phyloP scores from a whole-genome alignment of 2,113 vertebrate genomes.

The Hucho hucho region DNA sequence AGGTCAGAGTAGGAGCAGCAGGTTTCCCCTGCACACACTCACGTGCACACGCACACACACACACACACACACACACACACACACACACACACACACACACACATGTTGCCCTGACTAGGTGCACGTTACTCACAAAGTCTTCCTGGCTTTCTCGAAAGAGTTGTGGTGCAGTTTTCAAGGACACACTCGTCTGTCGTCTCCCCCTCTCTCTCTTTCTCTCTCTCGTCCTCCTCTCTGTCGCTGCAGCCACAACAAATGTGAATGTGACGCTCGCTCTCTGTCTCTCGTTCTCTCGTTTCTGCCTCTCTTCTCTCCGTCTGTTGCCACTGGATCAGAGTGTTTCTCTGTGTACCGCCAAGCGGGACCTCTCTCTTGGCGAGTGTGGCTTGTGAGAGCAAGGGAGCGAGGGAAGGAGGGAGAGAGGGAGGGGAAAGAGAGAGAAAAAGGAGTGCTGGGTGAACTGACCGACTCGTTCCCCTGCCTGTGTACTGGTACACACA shows the following conservation, averaged over 20 bases:
- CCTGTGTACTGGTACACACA: conserved; percentile 58
- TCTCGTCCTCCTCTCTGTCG: conserved; percentile 62
- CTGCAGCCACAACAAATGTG: conserved; percentile 63
- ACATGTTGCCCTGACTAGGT: conserved; percentile 76
- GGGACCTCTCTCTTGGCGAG: conserved; percentile 78
- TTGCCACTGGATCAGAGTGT: conserved; percentile 45
- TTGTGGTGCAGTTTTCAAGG: conserved; percentile 98
- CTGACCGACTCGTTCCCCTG: conserved; percentile 74
- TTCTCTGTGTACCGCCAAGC: conserved; percentile 66
- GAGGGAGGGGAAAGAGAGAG: conserved; percentile 18
- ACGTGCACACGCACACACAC: conserved; percentile 12
- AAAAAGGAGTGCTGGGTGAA: conserved; percentile 78
- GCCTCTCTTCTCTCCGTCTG: conserved; percentile 16
- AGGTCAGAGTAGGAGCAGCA: conserved; percentile 80
- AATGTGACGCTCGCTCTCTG: conserved; percentile 14
- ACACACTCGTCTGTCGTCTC: conserved; percentile 87
- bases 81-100: conserved; percentile 45
- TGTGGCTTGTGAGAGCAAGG: conserved; percentile 51
- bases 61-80: conserved; percentile 48
- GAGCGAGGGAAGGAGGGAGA: conserved; percentile 27
- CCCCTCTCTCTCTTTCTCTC: conserved; percentile 54
- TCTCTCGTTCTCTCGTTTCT: conserved; percentile 32
- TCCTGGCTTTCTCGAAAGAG: conserved; percentile 92
- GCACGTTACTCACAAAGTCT: conserved; percentile 91
- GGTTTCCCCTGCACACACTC: conserved; percentile 60